Evolutionary conservation across 2,888 invertebrate genomes (phyloP), one percentile per base, ranked within the genome.

Genomic region (Eueremaeus valkanovi): DNA sequence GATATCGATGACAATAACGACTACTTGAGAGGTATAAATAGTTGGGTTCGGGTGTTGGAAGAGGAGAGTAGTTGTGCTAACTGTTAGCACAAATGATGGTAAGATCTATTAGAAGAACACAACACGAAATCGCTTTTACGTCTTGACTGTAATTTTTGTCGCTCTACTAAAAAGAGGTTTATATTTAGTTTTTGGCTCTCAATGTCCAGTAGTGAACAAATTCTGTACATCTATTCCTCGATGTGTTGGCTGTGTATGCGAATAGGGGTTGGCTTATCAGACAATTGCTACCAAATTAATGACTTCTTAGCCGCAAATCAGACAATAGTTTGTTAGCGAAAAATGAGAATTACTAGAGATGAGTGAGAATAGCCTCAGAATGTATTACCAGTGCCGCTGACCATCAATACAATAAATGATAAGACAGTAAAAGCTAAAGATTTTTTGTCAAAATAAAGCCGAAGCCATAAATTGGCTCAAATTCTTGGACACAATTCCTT

Each of bases 71-170:
- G 45, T 55, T 21, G 29, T 27, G 21, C 58, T 29, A 27, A 29
- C 58, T 58, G 58, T 58, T 58, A 18, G 29, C 58, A 58, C 66
- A 36, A 66, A 66, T 33, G 36, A 66, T 66, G 36, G 13, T 33
- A 21, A 66, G 36, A 66, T 66, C 66, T 66, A 31, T 66, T 31
- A 66, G 18, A n/a, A 36, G 66, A 21, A n/a, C 36, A 66, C 66
- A 66, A 66, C 66, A 66, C 66, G 66, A 66, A 66, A 36, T 66
- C 36, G 66, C 66, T 66, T 66, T 66, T 66, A 66, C 66, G 27
- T 66, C 66, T 33, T 36, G 36, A 66, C 66, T 36, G n/a, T 36
- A 36, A 66, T 36, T 66, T 66, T 58, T 66, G 66, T 66, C 36
- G 33, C 36, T 29, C 9, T n/a, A 66, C 16, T 33, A 63, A 66